Evolutionary conservation across 2,797 vertebrate genomes (phyloP), one percentile per base, ranked within the genome.

Genomic region (Acrossocheilus fasciatus): DNA sequence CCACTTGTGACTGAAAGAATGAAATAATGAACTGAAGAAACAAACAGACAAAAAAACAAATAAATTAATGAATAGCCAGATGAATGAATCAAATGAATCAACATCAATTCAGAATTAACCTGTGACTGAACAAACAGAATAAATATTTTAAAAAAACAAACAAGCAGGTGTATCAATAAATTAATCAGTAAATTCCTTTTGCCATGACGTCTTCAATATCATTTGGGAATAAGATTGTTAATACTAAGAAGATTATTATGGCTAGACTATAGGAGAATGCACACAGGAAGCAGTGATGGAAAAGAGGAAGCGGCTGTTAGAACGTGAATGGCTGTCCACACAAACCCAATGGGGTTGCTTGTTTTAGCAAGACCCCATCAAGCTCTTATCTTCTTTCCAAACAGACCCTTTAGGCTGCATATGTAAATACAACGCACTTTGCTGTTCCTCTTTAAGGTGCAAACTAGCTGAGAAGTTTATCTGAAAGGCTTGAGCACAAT

Each of bases 271-370:
- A 88, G 87, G 86, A 89, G 83, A 34, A 79, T 36, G 64, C 84
- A 80, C 89, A 88, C 83, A 86, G 90, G 91, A 92, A 91, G 92
- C 86, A 92, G 90, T 91, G 91, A 93, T 90, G 87, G 91, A 88
- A 86, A 64, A 10, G 41, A 92, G 93, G 93, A 89, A 95, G 91
- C 93, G 91, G 91, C 84, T 88, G 78, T 89, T 89, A 90, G 91
- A 94, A 93, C 89, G 90, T 64, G 73, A 85, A 75, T 68, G 85
- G 74, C 47, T 84, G 85, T 82, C 74, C 70, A 86, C 70, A 87
- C 50, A 77, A 83, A 77, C 85, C 76, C 69, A 62, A 34, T 62
- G 84, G 84, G 72, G 47, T 45, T 85, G 88, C 83, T 87, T 88
- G 79, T 87, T 87, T 87, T 89, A 87, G 87, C 85, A 88, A 80